Percentiles rank a stretch among this genome's conserved stretches.
Evolutionary conservation across 2,888 invertebrate genomes (phyloP).

Genomic region (Lasioglossum figueresi): DNA sequence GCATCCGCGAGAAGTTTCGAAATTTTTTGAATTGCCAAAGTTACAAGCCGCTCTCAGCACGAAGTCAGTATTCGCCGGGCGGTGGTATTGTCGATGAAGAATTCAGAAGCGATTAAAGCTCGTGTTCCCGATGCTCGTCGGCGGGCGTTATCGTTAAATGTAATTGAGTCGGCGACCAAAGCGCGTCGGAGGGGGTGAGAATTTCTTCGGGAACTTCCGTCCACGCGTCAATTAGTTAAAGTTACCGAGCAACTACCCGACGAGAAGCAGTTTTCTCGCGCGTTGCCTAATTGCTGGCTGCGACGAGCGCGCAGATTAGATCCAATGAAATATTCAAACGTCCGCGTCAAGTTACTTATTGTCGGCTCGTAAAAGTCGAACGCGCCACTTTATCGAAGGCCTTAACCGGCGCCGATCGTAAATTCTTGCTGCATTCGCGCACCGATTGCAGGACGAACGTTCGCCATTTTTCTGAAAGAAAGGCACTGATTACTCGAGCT

Average conservation of each 20-base stretch:
- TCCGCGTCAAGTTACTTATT: conserved; percentile 48
- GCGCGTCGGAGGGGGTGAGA: not conserved
- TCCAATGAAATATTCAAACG: conserved; percentile 62
- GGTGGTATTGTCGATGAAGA: not conserved
- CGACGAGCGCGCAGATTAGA: conserved; percentile 18
- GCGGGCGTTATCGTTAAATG: not conserved
- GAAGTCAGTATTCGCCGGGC: not conserved
- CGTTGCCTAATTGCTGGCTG: conserved; percentile 22
- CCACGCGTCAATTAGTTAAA: not conserved
- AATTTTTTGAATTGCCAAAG: not conserved
- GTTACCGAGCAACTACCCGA: not conserved
- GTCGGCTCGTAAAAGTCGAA: conserved; percentile 57
- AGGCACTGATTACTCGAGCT: not conserved
- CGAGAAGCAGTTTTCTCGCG: not conserved
- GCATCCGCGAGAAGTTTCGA: not conserved
- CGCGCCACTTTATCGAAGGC: conserved; percentile 26
- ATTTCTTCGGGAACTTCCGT: not conserved
- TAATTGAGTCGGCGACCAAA: not conserved
- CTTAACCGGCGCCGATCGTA: conserved; percentile 40
- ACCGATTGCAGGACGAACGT: not conserved
- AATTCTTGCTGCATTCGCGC: not conserved
- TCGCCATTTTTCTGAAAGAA: not conserved
- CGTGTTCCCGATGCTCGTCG: not conserved
- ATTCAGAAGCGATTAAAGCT: not conserved
- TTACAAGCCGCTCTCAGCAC: not conserved